phyloP scores from a whole-genome alignment of 2,113 vertebrate species.

The Saguinus midas region DNA sequence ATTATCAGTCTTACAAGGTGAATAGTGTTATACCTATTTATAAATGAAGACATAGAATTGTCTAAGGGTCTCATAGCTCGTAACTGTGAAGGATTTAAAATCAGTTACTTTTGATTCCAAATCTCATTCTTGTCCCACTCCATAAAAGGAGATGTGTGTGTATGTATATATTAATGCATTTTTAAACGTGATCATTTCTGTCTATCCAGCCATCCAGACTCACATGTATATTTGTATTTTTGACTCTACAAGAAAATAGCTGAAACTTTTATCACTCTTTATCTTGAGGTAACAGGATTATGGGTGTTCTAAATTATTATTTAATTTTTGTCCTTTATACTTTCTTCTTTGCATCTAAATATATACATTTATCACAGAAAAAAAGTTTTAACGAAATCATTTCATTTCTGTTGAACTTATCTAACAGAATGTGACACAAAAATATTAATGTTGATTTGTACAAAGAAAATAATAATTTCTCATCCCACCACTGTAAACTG shows the following conservation, averaged over 20 bases:
- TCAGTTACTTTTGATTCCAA: not conserved
- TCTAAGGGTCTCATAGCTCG: not conserved
- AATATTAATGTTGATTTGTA: not conserved
- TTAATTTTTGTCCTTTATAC: not conserved
- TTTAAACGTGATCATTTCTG: not conserved
- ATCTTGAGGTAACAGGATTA: slow-evolving; percentile 3
- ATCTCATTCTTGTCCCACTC: not conserved
- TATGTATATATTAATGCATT: not conserved
- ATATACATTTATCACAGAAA: not conserved
- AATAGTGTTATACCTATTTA: not conserved
- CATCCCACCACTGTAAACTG: not conserved
- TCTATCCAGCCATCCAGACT: not conserved
- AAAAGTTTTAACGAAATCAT: not conserved
- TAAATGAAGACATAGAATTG: not conserved
- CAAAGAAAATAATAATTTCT: not conserved
- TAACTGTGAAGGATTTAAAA: not conserved
- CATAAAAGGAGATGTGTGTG: not conserved
- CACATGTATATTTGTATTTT: not conserved
- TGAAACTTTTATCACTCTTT: not conserved
- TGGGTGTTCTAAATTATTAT: not conserved
- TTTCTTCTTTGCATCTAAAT: not conserved
- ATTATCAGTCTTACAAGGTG: not conserved
- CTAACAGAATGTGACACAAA: not conserved
- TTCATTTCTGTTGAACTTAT: not conserved
- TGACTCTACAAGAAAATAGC: slow-evolving; percentile 17